Evolutionary conservation across 2,888 invertebrate species (phyloP).

Genomic region (Dusona sp.): DNA sequence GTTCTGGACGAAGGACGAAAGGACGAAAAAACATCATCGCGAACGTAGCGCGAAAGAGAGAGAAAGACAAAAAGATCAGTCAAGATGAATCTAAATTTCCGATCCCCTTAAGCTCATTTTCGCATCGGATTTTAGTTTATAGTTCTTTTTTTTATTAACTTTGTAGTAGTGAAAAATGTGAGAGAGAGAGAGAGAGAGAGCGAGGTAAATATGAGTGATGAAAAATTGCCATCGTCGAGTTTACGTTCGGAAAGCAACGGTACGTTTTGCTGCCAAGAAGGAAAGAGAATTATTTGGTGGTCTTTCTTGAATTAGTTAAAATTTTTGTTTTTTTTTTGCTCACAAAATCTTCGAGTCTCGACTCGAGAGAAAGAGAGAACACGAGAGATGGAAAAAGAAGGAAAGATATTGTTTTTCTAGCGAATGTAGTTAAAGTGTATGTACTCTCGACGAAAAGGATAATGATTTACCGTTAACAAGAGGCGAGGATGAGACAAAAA

Average conservation of each 20-base stretch:
- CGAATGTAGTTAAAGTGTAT: constrained; percentile 71
- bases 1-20: constrained; percentile 34
- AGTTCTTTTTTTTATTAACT: constrained; percentile 55
- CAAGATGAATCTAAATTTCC: constrained; percentile 53
- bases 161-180: constrained; percentile 61
- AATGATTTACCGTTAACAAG: constrained; percentile 62
- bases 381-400: constrained; percentile 19
- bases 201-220: constrained; percentile 34
- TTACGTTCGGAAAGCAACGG: constrained; percentile 34
- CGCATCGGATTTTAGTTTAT: constrained; percentile 60
- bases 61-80: constrained; percentile 27
- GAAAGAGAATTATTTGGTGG: constrained; percentile 14
- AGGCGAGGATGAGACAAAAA: constrained; percentile 52
- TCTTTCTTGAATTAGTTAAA: constrained; percentile 46
- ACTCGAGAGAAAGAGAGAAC: constrained; percentile 7
- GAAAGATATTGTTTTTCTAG: constrained; percentile 60
- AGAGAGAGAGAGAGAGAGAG: constrained; percentile 40
- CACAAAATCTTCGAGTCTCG: constrained; percentile 16
- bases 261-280: constrained; percentile 5
- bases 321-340: constrained; percentile 32
- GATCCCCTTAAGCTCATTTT: constrained; percentile 42
- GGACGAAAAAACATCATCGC: constrained; percentile 24
- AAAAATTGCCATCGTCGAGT: constrained; percentile 19
- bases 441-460: constrained; percentile 70
- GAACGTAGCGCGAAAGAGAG: constrained; percentile 20